Evolutionary conservation across 1,140 invertebrate species (phyloP).

Genomic region (Pemphigus obesinymphae): DNA sequence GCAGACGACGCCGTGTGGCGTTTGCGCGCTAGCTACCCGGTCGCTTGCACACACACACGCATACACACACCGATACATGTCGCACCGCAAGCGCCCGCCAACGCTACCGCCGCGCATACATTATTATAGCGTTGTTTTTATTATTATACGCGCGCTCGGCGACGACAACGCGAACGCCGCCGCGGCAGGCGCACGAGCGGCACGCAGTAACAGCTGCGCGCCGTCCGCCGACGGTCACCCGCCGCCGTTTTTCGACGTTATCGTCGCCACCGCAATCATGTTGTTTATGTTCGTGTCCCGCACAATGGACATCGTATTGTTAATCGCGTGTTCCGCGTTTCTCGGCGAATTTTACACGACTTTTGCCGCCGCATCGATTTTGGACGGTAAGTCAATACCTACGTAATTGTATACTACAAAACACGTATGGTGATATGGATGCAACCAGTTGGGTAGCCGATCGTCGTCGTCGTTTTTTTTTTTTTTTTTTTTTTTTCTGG

Average conservation of each 20-base stretch:
- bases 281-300: not conserved
- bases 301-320: not conserved
- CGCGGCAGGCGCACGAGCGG: not conserved
- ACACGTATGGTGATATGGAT: no score
- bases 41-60: not conserved
- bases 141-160: not conserved
- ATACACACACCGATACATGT: not conserved
- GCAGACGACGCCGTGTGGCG: not conserved
- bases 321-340: not conserved
- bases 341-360: not conserved
- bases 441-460: no score
- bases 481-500: no score
- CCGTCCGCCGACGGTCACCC: slow-evolving; percentile 12
- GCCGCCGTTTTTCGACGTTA: not conserved
- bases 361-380: not conserved
- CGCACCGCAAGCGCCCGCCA: not conserved
- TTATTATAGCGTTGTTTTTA: not conserved
- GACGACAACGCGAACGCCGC: not conserved
- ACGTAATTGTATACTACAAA: no score
- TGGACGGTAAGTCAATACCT: slow-evolving; percentile 36
- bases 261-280: not conserved
- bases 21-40: slow-evolving; percentile 15
- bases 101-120: not conserved
- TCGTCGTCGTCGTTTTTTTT: no score
- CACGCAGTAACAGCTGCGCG: slow-evolving; percentile 28